A percentile compares a stretch with the other conserved stretches of the same genome.
These are phyloP conservation scores for Drosophila parthenogenetica DNA, from an alignment of 2,888 invertebrate species.

Conservation along the genomic window DNA sequence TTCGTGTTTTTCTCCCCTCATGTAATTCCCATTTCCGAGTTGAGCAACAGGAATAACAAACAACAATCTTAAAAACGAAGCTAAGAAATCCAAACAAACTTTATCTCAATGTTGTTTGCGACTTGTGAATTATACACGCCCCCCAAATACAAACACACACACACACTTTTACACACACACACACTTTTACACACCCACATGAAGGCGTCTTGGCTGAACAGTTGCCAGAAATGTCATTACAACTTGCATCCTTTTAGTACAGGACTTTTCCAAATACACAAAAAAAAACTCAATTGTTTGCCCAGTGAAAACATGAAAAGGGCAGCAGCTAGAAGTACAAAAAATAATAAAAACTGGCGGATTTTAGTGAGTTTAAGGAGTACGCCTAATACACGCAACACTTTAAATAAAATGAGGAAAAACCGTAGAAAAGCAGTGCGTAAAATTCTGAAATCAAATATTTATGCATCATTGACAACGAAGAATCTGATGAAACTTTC, in stretches of 20 bases:
- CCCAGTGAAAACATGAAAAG: constrained; percentile 68
- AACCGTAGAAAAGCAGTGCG: constrained; percentile 22
- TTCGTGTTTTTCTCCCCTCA: not conserved
- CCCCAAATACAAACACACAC: constrained; percentile 21
- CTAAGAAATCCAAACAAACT: constrained; percentile 74
- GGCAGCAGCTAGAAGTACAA: constrained; percentile 30
- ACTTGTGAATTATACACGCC: constrained; percentile 71
- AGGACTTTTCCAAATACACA: constrained; percentile 37
- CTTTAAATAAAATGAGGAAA: constrained; percentile 14
- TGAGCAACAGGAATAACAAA: constrained; percentile 56
- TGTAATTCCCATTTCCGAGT: constrained; percentile 23
- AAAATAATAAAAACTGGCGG: constrained; percentile 50
- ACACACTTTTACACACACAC: constrained; percentile 28
- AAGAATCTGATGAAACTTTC: constrained; percentile 43
- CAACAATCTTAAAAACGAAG: constrained; percentile 60
- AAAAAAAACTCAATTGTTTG: constrained; percentile 57
- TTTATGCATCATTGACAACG: constrained; percentile 53
- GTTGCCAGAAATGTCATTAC: constrained; percentile 78
- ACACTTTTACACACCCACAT: constrained; percentile 20
- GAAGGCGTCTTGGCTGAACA: constrained; percentile 31
- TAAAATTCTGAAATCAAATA: constrained; percentile 59
- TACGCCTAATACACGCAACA: constrained; percentile 27
- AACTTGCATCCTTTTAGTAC: constrained; percentile 72
- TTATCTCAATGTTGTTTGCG: constrained; percentile 77
- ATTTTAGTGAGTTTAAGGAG: constrained; percentile 64